A percentile compares a stretch with the other conserved stretches of the same genome.
These are phyloP conservation scores for Tethya wilhelma DNA, from an alignment of 37 sponge, comb jelly and placozoan genomes.

Conservation along the genomic window DNA sequence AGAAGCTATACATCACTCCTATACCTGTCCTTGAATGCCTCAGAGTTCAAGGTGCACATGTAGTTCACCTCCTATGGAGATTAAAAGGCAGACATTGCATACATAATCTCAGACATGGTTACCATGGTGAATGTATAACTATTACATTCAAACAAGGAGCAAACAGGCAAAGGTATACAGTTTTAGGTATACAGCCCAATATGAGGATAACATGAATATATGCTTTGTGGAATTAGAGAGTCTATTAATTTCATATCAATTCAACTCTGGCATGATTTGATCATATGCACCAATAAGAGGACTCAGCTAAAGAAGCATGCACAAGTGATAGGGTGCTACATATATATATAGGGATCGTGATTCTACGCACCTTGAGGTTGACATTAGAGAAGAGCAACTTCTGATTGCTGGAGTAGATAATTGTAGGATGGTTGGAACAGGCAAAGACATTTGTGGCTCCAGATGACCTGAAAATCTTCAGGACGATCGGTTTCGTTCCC, in stretches of 20 bases:
- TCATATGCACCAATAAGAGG: neutral
- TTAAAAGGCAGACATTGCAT: too few species aligned
- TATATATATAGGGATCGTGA: slow-evolving; percentile 12
- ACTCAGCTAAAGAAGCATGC: neutral
- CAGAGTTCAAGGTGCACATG: slow-evolving; percentile 86
- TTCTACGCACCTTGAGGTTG: slow-evolving; percentile 72
- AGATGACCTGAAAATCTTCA: slow-evolving; percentile 71
- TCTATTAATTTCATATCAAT: too few species aligned
- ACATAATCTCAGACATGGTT: too few species aligned
- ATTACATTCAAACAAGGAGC: too few species aligned
- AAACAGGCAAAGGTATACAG: too few species aligned
- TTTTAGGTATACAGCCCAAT: too few species aligned
- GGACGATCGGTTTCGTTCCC: slow-evolving; percentile 83
- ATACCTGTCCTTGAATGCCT: slow-evolving; percentile 82
- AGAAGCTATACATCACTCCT: neutral
- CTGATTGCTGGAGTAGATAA: slow-evolving; percentile 86
- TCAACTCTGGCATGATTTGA: neutral
- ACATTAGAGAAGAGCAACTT: slow-evolving; percentile 96
- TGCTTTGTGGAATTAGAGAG: too few species aligned
- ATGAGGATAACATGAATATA: too few species aligned
- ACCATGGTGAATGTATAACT: too few species aligned
- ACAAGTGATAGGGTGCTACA: neutral
- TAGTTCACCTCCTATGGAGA: slow-evolving; percentile 76
- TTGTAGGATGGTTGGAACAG: slow-evolving; percentile 94
- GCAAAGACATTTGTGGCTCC: slow-evolving; percentile 85